Evolutionary conservation across 1,140 invertebrate genomes (phyloP), one percentile per base, ranked within the genome.

Genomic region (Akabosia matsudoensis): DNA sequence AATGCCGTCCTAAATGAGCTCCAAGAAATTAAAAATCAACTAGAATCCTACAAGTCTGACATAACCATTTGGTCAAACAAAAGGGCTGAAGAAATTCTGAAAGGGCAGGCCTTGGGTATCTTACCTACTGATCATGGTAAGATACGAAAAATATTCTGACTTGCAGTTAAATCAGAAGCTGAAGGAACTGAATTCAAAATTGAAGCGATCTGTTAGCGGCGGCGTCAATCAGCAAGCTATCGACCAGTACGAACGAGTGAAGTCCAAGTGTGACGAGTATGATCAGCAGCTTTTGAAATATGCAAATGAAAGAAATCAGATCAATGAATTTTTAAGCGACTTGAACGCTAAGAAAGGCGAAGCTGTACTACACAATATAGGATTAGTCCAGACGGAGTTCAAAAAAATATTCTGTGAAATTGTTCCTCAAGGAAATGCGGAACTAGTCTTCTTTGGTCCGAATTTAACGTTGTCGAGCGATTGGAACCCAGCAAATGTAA

Each of bases 341-440:
- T 24, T 77, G 16, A 61, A 74, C 13, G 30, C 34, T 1, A 74
- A 71, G n/a, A 77, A 74, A 33, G 72, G 37, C 3, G 61, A 77
- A 7, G 61, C 61, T 16, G 45, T 77, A 1, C 30, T 77, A 34
- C 33, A 70, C 10, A 37, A 70, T 33, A 64, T 77, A 33, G 22
- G 73, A 45, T 1, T 24, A 13, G 1, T 77, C 24, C 72, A 74
- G 33, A 0, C 67, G 34, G 24, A 73, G 16, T 74, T 77, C 52
- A 2, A 34, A 51, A 28, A 67, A 28, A 74, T 77, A 16, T 77
- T 77, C 45, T 2, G 24, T 0, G 16, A 34, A 28, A 33, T 77
- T 22, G 61, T 77, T 10, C 76, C 76, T 14, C 31, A 74, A n/a
- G 74, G 74, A 56, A 54, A 67, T 28, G 74, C 52, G 22, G 33